Conservation (phyloP, 1,140 invertebrate genomes). For the Teleogryllus occipitalis region DNA sequence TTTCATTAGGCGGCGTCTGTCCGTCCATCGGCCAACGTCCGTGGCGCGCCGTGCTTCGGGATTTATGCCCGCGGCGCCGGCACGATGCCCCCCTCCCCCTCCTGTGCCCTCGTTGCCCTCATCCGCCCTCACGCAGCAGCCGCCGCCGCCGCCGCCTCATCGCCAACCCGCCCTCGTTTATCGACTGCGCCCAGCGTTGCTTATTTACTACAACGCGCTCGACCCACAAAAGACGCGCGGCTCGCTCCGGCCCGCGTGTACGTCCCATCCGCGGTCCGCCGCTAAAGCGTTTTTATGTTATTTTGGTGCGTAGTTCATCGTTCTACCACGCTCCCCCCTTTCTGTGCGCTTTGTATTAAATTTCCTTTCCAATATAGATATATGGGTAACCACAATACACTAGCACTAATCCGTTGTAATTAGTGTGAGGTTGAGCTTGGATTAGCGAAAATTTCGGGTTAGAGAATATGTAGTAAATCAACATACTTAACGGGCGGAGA, state of each 20-base stretch:
- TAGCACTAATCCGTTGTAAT: not conserved
- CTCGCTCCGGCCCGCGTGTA: not conserved
- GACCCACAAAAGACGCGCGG: not conserved
- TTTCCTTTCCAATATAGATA: not conserved
- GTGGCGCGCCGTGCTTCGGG: not conserved
- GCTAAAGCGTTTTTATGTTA: not conserved
- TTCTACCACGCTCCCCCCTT: not conserved
- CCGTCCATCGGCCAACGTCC: not conserved
- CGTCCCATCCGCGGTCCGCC: not conserved
- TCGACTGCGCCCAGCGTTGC: not conserved
- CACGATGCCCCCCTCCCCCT: no score
- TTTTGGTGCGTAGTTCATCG: not conserved
- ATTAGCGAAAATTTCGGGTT: not conserved
- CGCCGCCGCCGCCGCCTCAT: not conserved
- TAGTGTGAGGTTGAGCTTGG: not conserved
- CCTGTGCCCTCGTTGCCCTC: no score
- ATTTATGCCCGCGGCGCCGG: not conserved
- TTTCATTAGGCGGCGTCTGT: not conserved
- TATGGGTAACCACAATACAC: not conserved
- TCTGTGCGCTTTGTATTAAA: not conserved
- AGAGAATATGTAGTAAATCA: not conserved
- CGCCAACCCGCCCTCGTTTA: not conserved
- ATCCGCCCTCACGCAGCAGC: no score
- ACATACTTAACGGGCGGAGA: not conserved
- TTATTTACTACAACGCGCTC: not conserved